Evolutionary conservation across 1,140 invertebrate genomes (phyloP), one percentile per base, ranked within the genome.

Genomic region (Drosophila seguyi): DNA sequence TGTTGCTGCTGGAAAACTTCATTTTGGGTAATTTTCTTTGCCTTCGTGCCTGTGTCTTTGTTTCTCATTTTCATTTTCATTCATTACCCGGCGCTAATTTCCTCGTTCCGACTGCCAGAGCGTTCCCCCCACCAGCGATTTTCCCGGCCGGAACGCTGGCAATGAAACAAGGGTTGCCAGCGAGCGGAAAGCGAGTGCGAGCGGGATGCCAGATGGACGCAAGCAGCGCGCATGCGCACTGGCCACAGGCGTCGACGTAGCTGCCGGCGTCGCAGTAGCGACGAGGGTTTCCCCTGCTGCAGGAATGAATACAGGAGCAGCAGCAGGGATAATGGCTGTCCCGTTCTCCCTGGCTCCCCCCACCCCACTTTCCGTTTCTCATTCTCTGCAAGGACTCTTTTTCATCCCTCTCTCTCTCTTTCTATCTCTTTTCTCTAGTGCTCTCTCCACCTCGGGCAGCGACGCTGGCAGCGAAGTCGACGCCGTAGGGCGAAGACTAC

Each of bases 11-110:
- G 74, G 77, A 72, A 88, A 88, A 90, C 85, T 90, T 88, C 81
- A 90, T 90, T 90, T 90, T 90, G 78, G 81, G 80, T 90, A 90
- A 81, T 88, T 88, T 85, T 55, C 52, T 77, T 59, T 41, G 74
- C 65, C 52, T 59, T 13, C 27, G 20, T 25, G 44, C 44, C 25
- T 3, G 29, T 53, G 52, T 58, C 86, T 90, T 90, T 90, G 85
- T 90, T 90, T 90, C 78, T 90, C 81, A 85, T 90, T 90, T 88
- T 90, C 86, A 85, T 85, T 90, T 84, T 75, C 85, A 81, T 90
- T 90, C 84, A 88, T 88, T 90, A 85, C 74, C 39, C 47, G 84
- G 75, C 76, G 81, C 90, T 88, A 88, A 88, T 88, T 88, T 88
- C 29, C 59, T 52, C 67, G 78, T 88, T 50, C 74, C 78, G 59